phyloP scores from a whole-genome alignment of 2,113 vertebrate genomes.

The Colossoma macropomum region DNA sequence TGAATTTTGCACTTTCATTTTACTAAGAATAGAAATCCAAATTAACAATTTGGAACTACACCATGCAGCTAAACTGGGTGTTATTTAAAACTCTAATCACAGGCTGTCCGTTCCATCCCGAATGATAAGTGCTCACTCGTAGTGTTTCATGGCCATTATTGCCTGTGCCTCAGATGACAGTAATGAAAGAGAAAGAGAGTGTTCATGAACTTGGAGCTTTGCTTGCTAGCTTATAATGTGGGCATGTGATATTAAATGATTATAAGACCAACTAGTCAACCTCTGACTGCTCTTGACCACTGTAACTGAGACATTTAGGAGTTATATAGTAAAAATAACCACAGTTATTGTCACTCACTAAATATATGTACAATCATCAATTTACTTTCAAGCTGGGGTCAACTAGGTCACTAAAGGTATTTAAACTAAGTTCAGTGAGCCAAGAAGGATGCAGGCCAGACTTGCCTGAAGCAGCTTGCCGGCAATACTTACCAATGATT shows the following conservation, averaged over 20 bases:
- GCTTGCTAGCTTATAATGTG: not conserved
- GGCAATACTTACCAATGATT: not conserved
- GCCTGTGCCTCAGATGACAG: not conserved
- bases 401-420: not conserved
- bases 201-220: not conserved
- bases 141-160: not conserved
- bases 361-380: no score
- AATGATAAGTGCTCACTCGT: not conserved
- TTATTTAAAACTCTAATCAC: not conserved
- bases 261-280: not conserved
- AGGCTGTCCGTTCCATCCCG: not conserved
- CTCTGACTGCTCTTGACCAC: not conserved
- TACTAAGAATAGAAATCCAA: no score
- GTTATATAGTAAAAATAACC: not conserved
- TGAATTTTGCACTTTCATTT: no score
- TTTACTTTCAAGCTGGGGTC: not conserved
- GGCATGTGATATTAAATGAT: not conserved
- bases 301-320: not conserved
- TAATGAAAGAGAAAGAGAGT: not conserved
- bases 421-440: not conserved
- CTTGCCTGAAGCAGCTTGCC: conserved; percentile 12
- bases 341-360: no score
- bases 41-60: not conserved
- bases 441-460: not conserved
- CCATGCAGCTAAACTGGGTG: not conserved